Base-by-base conservation (phyloP, 1,140 invertebrate genomes). In the Anastrepha ludens region DNA sequence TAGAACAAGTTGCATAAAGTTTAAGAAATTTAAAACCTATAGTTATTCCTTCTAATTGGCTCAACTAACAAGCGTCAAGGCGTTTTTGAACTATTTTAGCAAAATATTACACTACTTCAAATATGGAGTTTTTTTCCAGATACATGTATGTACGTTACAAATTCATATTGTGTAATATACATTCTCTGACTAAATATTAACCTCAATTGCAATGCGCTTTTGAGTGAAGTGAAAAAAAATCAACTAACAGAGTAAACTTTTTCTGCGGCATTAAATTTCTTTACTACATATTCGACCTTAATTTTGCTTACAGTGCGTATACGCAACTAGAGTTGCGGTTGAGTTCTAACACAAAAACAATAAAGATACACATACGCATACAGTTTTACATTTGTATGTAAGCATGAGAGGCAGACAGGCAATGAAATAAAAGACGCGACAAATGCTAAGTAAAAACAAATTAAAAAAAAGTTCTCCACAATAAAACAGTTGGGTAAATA, bases 261-360 rank as follows among this genome's bases (percentile, higher is more conserved):
- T 81, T 81, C 47, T 58, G 47, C 44, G 47, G 74, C 74, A 81
- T 81, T 55, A 55, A 81, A 81, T 81, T 81, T 81, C 74, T 7
- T 55, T 41, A 20, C n/a, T 81, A 6, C 50, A 81, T 29, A 29
- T 55, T n/a, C 47, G 74, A 81, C 74, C 74, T 81, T 81, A 81
- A 81, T 81, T 58, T 50, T 81, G 74, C 74, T 81, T 20, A 81
- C 74, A 81, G 74, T 55, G 74, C 74, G 74, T 81, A 81, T 81
- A 81, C 74, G 74, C 55, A 81, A 81, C 74, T 55, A 81, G 11
- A 81, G 74, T 81, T 81, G 74, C 47, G 74, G 74, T 81, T 81
- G 47, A 13, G n/a, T 20, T 6, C 47, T 17, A 11, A 29, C 1
- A 58, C 3, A 20, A 55, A 50, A 55, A 55, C 20, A 81, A 81